These are phyloP conservation scores for Drosophila koepferae DNA, from an alignment of 2,888 invertebrate species.

Conservation along the genomic window DNA sequence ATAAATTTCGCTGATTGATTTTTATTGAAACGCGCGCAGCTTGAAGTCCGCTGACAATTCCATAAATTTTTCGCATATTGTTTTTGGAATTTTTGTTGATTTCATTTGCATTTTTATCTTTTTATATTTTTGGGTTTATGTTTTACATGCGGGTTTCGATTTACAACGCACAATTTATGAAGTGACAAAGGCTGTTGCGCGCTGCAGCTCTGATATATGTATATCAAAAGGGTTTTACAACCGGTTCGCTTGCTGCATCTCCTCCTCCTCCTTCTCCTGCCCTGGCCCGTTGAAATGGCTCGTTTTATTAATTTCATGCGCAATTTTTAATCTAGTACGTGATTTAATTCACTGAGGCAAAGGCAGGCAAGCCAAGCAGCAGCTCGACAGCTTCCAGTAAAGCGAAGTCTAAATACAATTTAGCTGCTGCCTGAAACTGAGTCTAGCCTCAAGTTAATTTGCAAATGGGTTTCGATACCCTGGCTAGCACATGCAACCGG, in stretches of 20 bases:
- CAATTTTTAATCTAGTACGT: slow-evolving; percentile 85
- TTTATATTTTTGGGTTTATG: neutral
- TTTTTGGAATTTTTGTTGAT: slow-evolving; percentile 6
- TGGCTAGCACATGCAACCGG: neutral
- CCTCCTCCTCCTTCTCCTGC: neutral
- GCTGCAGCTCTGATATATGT: slow-evolving; percentile 26
- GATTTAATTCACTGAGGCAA: slow-evolving; percentile 81
- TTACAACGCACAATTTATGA: slow-evolving; percentile 71
- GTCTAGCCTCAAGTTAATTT: slow-evolving; percentile 81
- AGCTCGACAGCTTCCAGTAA: slow-evolving; percentile 25
- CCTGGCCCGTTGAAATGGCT: slow-evolving; percentile 30
- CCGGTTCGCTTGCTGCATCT: slow-evolving; percentile 47
- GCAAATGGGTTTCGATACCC: slow-evolving; percentile 74
- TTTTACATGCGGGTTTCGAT: slow-evolving; percentile 62
- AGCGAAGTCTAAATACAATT: slow-evolving; percentile 76
- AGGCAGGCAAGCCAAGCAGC: slow-evolving; percentile 1
- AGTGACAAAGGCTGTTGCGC: slow-evolving; percentile 66
- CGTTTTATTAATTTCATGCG: slow-evolving; percentile 84
- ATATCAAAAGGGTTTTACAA: slow-evolving; percentile 41
- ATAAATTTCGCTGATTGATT: slow-evolving; percentile 79
- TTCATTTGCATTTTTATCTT: neutral
- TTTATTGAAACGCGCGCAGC: slow-evolving; percentile 79
- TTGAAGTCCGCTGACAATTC: slow-evolving; percentile 73
- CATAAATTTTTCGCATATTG: slow-evolving; percentile 52
- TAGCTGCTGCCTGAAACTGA: slow-evolving; percentile 48